Evolutionary conservation across 2,113 vertebrate genomes (phyloP), one percentile per base, ranked within the genome.

Genomic region (Boulengeromyrus knoepffleri): DNA sequence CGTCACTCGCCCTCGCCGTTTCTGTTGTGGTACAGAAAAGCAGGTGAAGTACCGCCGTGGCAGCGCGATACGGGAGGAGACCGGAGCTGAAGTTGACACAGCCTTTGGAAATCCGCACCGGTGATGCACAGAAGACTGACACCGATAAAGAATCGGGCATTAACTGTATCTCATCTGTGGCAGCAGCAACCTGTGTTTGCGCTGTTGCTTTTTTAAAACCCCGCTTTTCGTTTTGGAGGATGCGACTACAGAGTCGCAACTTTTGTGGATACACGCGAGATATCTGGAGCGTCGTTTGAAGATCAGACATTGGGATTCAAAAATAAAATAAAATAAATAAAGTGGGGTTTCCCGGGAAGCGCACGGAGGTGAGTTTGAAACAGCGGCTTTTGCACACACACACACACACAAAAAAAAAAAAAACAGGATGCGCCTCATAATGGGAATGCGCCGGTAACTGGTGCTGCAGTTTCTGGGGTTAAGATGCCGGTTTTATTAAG

Each of bases 291-390:
- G 24, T 89, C 50, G 50, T 7, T 21, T 74, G 24, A 50, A 45
- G 47, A 80, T 17, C 17, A 42, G 62, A 53, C 17, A 46, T 17
- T 52, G 58, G 77, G 52, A 77, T 88, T 80, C 70, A 85, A 27
- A 80, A 87, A 36, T 47, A 86, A 42, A 42, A 42, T 15, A 39
- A 39, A 80, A 17, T 36, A 39, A 15, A 80, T 5, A 80, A 80
- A 42, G 50, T 62, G 90, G 52, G 86, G 24, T 56, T 58, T 39
- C 77, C 24, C 70, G 49, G n/a, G 62, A 83, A 46, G 49, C 62
- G 90, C 50, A 49, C 87, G 13, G 70, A 87, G 90, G 90, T 90
- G 74, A 90, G 90, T 90, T 58, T 42, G 4, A 27, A 24, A 84
- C 17, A 62, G 36, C 17, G 42, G 77, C 31, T 83, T 19, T 83